Evolutionary conservation across 1,140 invertebrate genomes (phyloP).

Genomic region (Mizuhopecten yessoensis): DNA sequence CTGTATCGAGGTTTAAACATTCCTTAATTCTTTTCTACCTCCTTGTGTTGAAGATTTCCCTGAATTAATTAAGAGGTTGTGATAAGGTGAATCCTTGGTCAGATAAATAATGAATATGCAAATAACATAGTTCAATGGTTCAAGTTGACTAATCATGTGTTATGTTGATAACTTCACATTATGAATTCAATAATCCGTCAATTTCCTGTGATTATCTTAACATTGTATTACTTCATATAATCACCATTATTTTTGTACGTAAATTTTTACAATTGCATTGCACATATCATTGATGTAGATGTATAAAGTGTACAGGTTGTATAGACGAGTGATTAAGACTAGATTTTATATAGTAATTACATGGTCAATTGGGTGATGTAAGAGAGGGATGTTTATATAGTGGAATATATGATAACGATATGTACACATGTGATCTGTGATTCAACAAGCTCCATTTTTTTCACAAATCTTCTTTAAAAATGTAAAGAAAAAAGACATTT

Average conservation of each 20-base stretch:
- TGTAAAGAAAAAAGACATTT: no score
- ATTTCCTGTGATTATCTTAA: background rate
- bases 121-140: background rate
- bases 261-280: slow-evolving; percentile 26
- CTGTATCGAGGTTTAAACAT: no score
- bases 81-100: no score
- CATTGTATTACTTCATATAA: background rate
- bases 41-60: background rate
- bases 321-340: background rate
- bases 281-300: slow-evolving; percentile 1
- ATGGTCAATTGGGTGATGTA: background rate
- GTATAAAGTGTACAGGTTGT: background rate
- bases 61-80: background rate
- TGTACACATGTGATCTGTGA: no score
- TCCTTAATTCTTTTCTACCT: background rate
- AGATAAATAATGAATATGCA: background rate
- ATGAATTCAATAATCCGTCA: slow-evolving; percentile 3
- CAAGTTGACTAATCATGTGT: background rate
- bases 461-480: no score
- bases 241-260: slow-evolving; percentile 15
- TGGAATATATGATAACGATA: no score
- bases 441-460: no score
- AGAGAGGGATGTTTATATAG: background rate
- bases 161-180: background rate
- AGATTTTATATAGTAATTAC: background rate